Percentiles rank a stretch among this genome's conserved stretches.
phyloP scores from a whole-genome alignment of 2,113 vertebrate genomes.

The Ictalurus furcatus region DNA sequence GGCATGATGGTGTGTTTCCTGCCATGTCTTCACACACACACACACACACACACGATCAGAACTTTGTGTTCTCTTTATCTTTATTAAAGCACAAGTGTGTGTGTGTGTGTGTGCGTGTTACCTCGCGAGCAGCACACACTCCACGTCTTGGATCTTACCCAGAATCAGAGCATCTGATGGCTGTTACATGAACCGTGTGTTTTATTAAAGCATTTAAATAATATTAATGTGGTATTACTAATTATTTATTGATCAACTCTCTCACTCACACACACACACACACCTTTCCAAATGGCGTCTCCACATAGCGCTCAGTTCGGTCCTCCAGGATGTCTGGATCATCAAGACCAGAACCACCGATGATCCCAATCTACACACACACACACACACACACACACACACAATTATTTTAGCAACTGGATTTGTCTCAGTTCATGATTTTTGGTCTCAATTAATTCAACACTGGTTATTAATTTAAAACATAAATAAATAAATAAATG shows the following conservation, averaged over 20 bases:
- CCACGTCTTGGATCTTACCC: slow-evolving; percentile 95
- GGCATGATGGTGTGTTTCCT: slow-evolving; percentile 93
- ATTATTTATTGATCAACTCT: neutral
- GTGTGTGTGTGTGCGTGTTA: slow-evolving; percentile 57
- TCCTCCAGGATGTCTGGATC: slow-evolving; percentile 94
- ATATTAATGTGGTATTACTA: neutral
- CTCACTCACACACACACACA: neutral
- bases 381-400: neutral
- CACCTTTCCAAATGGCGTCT: slow-evolving; percentile 94
- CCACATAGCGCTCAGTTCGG: slow-evolving; percentile 89
- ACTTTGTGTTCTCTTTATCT: neutral
- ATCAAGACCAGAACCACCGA: slow-evolving; percentile 92
- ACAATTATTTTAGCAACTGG: too few species aligned
- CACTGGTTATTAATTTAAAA: too few species aligned
- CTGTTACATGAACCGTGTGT: slow-evolving; percentile 66
- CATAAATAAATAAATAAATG: too few species aligned
- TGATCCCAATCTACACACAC: slow-evolving; percentile 87
- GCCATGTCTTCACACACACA: slow-evolving; percentile 79
- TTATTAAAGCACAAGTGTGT: neutral
- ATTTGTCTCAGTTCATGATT: too few species aligned
- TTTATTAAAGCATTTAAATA: neutral
- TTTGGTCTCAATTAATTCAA: too few species aligned
- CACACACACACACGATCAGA: neutral
- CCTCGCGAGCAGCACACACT: slow-evolving; percentile 94
- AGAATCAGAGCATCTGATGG: slow-evolving; percentile 93